Base-by-base conservation (phyloP, 2,888 invertebrate species). In the Hypsopygia costalis region DNA sequence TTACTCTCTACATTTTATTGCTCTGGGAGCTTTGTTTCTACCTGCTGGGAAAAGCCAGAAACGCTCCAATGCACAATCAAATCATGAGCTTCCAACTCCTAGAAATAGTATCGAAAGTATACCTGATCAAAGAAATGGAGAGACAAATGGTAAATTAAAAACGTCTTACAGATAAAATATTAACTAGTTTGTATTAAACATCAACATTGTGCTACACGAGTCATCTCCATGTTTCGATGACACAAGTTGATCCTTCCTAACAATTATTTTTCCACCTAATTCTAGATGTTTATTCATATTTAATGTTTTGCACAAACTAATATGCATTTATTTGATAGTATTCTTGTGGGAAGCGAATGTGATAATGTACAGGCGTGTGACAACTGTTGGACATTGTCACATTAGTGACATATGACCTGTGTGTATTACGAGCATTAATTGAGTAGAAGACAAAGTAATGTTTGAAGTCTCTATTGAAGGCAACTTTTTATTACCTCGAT, bases 1-100 rank as follows among this genome's bases (percentile, higher is more conserved):
- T 69, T 89, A 88, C 57, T 89, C 88, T 0, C 67, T 89, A 6
- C 89, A 89, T 49, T 86, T 89, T 49, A 77, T 89, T 22, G 89
- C 89, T 0, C 46, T 89, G 40, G 88, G 89, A 29, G 82, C 89
- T 0, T 51, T 89, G 49, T 62, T 89, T 10, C 58, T 89, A 34
- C 89, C 89, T 1, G 16, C 39, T 1, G 63, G 68, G 12, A 72
- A 69, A 38, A 39, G 47, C 0, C 62, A 47, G 39, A 44, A 40
- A 1, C 34, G 54, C 16, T 43, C 58, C 12, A 58, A 43, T 11
- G 28, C 50, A 6, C 22, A 49, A 11, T 47, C 55, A 38, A 55
- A 40, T 33, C 36, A 47, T 9, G 75, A 78, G 31, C 49, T 62
- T 54, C 47, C 67, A 48, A 57, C 49, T 41, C 51, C 69, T 44